Evolutionary conservation across 2,113 vertebrate species (phyloP), one percentile per base, ranked within the genome.

Genomic region (Thoracochromis brauschi): DNA sequence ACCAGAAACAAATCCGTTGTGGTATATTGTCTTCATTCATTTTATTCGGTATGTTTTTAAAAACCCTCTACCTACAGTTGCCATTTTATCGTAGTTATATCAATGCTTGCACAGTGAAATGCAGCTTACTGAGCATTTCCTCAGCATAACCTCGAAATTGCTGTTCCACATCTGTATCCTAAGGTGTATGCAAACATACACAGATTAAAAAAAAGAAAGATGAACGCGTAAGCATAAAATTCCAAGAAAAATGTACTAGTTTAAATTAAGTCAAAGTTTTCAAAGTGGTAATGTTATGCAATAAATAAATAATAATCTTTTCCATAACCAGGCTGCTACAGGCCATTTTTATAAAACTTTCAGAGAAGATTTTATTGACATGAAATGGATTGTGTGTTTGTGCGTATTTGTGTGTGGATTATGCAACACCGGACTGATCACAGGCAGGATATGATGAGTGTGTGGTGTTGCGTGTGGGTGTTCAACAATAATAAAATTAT

Each of bases 401-500:
- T 78, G 73, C 7, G 45, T 51, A 51, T 51, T 78, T 51, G 73
- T 78, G 35, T 80, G 17, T 81, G 47, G 75, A 75, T 91, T 90
- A 86, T 87, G 42, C 49, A 88, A 87, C 35, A 42, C 9, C 6
- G 26, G 51, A 35, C 82, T 81, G 71, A 88, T 87, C 83, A 63
- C 81, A 91, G 81, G 47, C 33, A 82, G 75, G 81, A 88, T 89
- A 38, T 71, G 45, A 75, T 49, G 63, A 85, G 45, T 68, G n/a
- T 12, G n/a, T 45, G 47, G n/a, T 47, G 57, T 73, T 40, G 84
- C 1, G 12, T 51, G 85, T 87, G 84, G 85, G 80, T 7, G 42
- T 89, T 92, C n/a, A 71, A 79, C 33, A 86, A 78, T 71, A 86
- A 85, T 38, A 63, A 71, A 68, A 88, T 78, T 78, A 87, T 79